A percentile compares a stretch with the other conserved stretches of the same genome.
These are phyloP conservation scores for Drosophila birchii DNA, from an alignment of 2,888 invertebrate genomes.

Conservation along the genomic window DNA sequence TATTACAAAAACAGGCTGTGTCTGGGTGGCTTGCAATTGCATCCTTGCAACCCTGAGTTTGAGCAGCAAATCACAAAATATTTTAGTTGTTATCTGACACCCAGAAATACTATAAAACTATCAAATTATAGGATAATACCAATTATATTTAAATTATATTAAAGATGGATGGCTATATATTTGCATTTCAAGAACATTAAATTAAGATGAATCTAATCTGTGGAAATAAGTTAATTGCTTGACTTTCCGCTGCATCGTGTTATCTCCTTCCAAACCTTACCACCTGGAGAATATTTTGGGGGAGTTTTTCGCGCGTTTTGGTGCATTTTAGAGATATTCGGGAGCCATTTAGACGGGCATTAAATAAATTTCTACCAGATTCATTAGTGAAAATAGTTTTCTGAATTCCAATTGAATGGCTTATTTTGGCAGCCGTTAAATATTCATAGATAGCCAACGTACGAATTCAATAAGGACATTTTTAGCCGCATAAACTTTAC, in stretches of 20 bases:
- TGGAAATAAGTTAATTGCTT: conserved; percentile 6
- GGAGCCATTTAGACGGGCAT: background rate
- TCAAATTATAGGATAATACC: background rate
- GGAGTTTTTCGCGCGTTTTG: background rate
- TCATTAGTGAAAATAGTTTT: conserved; percentile 25
- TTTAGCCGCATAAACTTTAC: conserved; percentile 33
- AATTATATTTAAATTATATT: background rate
- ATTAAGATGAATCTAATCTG: background rate
- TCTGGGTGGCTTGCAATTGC: background rate
- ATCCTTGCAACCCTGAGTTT: background rate
- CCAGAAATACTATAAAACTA: too few species aligned
- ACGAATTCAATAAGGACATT: conserved; percentile 50
- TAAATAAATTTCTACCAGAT: conserved; percentile 1
- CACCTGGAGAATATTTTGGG: too few species aligned
- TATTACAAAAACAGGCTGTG: conserved; percentile 3
- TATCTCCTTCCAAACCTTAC: too few species aligned
- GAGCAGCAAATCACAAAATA: background rate
- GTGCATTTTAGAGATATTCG: background rate
- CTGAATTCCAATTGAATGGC: conserved; percentile 22
- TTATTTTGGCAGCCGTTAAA: conserved; percentile 17
- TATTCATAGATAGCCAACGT: conserved; percentile 42
- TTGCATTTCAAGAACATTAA: background rate
- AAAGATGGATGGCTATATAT: background rate
- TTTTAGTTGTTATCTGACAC: too few species aligned
- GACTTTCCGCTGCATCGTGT: background rate